These are phyloP conservation scores for Neosalanx taihuensis DNA, from an alignment of 2,797 vertebrate species.

Conservation along the genomic window DNA sequence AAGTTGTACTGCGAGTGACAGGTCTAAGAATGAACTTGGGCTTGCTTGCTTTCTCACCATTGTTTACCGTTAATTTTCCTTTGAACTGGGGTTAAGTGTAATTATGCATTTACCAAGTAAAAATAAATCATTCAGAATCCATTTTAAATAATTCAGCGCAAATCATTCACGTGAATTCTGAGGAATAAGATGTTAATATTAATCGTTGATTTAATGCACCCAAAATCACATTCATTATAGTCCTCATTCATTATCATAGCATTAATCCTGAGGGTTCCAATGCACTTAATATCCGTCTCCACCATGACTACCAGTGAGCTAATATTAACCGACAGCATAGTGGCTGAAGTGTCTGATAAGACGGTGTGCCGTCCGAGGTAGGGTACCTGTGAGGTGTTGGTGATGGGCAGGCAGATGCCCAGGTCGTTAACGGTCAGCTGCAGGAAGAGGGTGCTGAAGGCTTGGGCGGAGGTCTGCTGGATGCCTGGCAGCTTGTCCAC, in stretches of 20 bases:
- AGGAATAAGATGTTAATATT: too few relatives aligned
- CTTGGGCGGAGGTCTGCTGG: slow-evolving; percentile 95
- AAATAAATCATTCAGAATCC: neutral
- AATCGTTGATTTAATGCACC: too few relatives aligned
- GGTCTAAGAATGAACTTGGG: neutral
- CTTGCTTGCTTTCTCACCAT: neutral
- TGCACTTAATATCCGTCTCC: neutral
- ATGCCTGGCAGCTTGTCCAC: slow-evolving; percentile 98
- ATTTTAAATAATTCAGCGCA: neutral
- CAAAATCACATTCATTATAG: too few relatives aligned
- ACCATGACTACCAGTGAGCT: neutral
- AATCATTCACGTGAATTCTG: neutral
- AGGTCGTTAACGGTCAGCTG: slow-evolving; percentile 97
- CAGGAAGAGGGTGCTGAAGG: slow-evolving; percentile 96
- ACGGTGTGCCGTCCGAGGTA: neutral
- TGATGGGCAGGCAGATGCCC: slow-evolving; percentile 97
- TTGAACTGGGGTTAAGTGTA: neutral
- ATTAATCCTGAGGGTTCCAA: too few relatives aligned
- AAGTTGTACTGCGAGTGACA: slow-evolving; percentile 63
- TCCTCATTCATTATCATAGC: too few relatives aligned
- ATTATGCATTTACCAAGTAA: neutral
- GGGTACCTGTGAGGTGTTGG: slow-evolving; percentile 75
- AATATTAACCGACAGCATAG: too few relatives aligned
- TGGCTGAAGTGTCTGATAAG: neutral
- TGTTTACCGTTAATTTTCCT: neutral